Percentiles rank a stretch among this genome's conserved stretches.
Evolutionary conservation across 2,888 invertebrate species (phyloP).

Genomic region (Dugesia japonica): DNA sequence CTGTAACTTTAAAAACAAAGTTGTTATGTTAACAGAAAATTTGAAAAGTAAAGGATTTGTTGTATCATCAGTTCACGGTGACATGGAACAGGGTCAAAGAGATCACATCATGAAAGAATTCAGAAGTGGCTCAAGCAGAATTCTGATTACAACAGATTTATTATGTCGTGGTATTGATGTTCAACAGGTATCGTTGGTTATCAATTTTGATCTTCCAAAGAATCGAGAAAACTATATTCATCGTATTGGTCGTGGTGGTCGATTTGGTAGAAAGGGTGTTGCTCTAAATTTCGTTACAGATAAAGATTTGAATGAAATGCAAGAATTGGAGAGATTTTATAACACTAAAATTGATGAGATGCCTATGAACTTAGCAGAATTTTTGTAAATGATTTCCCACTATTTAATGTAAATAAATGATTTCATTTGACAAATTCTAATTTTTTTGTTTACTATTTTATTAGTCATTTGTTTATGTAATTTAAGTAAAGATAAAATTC

Average conservation of each 20-base stretch:
- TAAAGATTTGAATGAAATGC: conserved; percentile 91
- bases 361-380: conserved; percentile 57
- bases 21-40: conserved; percentile 70
- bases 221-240: conserved; percentile 99
- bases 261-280: conserved; percentile 96
- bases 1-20: conserved; percentile 96
- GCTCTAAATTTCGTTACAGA: conserved; percentile 98
- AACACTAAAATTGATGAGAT: conserved; percentile 99
- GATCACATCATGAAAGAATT: conserved; percentile 98
- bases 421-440: too few species aligned
- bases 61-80: conserved; percentile 59
- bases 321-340: conserved; percentile 99
- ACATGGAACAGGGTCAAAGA: conserved; percentile 95
- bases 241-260: conserved; percentile 89
- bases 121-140: conserved; percentile 90
- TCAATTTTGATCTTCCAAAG: conserved; percentile 96
- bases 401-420: too few species aligned
- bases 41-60: background rate
- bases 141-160: conserved; percentile 92
- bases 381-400: conserved; percentile 20
- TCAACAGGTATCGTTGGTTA: conserved; percentile 95
- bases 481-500: too few species aligned
- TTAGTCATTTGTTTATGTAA: too few species aligned
- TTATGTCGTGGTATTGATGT: conserved; percentile 97
- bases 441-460: too few species aligned